Evolutionary conservation across 2,797 vertebrate species (phyloP).

Genomic region (Leucoraja ocellata): DNA sequence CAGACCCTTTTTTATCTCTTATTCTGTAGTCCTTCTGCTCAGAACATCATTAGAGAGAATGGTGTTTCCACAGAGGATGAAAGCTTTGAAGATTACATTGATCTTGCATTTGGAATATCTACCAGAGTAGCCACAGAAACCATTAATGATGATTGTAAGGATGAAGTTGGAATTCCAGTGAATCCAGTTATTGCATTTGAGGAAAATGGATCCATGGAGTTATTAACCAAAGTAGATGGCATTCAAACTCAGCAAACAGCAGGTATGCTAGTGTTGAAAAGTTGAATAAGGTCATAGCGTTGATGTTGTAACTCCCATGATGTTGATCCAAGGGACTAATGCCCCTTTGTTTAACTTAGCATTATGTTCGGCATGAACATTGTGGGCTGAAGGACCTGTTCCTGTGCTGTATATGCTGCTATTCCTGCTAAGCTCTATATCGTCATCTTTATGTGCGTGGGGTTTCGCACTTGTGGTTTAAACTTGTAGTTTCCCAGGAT

Average conservation of each 20-base stretch:
- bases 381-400: no score
- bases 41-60: slow-evolving; percentile 70
- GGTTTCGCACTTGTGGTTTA: neutral
- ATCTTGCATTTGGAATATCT: slow-evolving; percentile 70
- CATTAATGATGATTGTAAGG: slow-evolving; percentile 59
- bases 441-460: neutral
- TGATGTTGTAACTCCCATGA: neutral
- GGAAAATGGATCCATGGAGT: slow-evolving; percentile 73
- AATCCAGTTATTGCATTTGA: slow-evolving; percentile 79
- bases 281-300: neutral
- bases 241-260: slow-evolving; percentile 73
- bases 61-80: slow-evolving; percentile 69
- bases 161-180: slow-evolving; percentile 55
- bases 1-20: neutral
- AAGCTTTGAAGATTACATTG: slow-evolving; percentile 83
- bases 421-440: neutral
- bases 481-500: neutral
- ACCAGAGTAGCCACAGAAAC: slow-evolving; percentile 65
- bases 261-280: slow-evolving; percentile 56
- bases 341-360: neutral
- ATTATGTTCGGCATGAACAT: no score
- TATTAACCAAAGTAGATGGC: slow-evolving; percentile 71
- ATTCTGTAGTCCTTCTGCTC: slow-evolving; percentile 51
- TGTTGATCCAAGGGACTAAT: neutral
- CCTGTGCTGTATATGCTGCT: no score